Percentiles rank a stretch among this genome's conserved stretches.
These are phyloP conservation scores for Bungarus multicinctus DNA, from an alignment of 2,113 vertebrate species.

Conservation along the genomic window DNA sequence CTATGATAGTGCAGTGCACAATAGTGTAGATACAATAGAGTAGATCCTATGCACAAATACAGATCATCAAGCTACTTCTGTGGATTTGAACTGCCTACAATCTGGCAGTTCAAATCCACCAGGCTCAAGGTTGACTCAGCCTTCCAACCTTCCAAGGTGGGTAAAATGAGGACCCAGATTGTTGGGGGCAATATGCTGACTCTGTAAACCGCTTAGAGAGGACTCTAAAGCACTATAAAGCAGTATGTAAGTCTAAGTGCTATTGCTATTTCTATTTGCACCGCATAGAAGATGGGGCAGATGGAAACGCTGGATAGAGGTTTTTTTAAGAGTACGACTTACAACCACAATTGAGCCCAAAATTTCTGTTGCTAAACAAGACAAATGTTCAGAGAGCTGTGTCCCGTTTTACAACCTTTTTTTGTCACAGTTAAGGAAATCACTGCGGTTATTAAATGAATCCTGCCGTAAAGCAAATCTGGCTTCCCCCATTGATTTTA, in stretches of 20 bases:
- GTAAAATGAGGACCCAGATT: too few relatives aligned
- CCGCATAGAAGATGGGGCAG: background rate
- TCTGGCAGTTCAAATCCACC: too few relatives aligned
- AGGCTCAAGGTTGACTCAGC: too few relatives aligned
- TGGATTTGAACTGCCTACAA: too few relatives aligned
- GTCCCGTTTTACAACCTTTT: background rate
- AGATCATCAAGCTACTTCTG: background rate
- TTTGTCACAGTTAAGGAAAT: background rate
- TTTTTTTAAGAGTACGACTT: background rate
- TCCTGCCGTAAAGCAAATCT: background rate
- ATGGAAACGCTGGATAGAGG: background rate
- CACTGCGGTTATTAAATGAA: background rate
- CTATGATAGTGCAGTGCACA: background rate
- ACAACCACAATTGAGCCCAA: background rate
- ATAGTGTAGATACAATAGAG: too few relatives aligned
- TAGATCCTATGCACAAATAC: background rate
- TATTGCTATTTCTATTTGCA: background rate
- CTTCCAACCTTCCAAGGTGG: too few relatives aligned
- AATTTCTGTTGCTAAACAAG: background rate
- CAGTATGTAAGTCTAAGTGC: too few relatives aligned
- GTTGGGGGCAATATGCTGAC: too few relatives aligned
- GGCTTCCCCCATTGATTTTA: background rate
- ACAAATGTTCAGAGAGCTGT: background rate
- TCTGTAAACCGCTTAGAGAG: too few relatives aligned
- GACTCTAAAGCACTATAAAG: too few relatives aligned